Base-by-base conservation (phyloP, 2,113 vertebrate species). In the Oncorhynchus tshawytscha region DNA sequence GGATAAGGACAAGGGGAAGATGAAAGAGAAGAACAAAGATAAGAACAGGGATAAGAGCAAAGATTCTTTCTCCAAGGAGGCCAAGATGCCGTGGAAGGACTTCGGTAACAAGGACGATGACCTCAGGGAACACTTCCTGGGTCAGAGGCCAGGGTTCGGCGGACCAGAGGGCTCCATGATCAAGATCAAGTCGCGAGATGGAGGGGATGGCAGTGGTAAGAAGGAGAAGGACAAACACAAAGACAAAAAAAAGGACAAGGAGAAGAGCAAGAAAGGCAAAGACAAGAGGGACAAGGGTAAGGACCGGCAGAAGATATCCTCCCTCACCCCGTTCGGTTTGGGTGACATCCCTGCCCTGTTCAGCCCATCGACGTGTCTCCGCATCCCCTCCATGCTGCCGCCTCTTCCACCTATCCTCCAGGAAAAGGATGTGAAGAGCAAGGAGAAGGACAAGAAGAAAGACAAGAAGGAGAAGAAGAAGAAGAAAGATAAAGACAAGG, bases 391-490 rank as follows among this genome's bases (percentile, higher is more conserved):
- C 16, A 88, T 95, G 89, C 87, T 98, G 67, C 95, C 96, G 3
- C 82, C 95, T 5, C 60, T 98, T 88, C 91, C 95, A 0, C 94
- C 96, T 0, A 88, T 97, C 84, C 95, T 98, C 18, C 96, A 96
- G 77, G 95, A 97, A 0, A 97, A 96, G 85, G 97, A 99, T 15
- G 91, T 92, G 34, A 94, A 94, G 87, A 95, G 94, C 87, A 97
- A 99, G 78, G 97, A 97, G 74, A 97, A 98, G 67, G 95, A 96
- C 71, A 97, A 98, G 87, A 98, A 96, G 84, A 96, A 99, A 59
- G 95, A 96, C 78, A 98, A 99, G 88, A 96, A 99, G 78, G 96
- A 99, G 85, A 99, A 99, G 89, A 97, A 99, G 84, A 98, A 99
- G 87, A 96, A 97, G 84, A 97, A 98, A 22, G 96, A 99, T 67